Evolutionary conservation across 1,140 invertebrate species (phyloP).

Genomic region (Pogonomyrmex barbatus): DNA sequence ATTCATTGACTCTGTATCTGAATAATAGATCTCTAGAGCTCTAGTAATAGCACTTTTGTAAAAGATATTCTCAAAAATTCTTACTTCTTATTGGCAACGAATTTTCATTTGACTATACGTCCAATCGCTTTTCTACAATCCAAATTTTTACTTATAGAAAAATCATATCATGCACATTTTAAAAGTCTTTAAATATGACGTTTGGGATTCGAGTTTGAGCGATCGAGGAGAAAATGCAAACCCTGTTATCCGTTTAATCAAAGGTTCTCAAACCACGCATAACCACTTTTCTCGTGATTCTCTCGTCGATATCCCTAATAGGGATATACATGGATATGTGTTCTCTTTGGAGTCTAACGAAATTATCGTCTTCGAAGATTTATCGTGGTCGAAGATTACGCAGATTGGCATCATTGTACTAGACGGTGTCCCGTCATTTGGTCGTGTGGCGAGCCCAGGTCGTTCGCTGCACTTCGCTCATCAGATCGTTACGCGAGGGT

Average conservation of each 20-base stretch:
- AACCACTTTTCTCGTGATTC: slow-evolving; percentile 1
- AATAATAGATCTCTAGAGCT: not conserved
- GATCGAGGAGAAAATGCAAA: slow-evolving; percentile 54
- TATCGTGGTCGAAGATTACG: not conserved
- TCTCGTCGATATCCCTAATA: not conserved
- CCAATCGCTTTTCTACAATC: not conserved
- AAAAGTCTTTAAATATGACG: not conserved
- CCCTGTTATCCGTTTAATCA: slow-evolving; percentile 43
- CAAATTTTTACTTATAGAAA: not conserved
- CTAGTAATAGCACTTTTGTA: not conserved
- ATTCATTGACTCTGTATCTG: slow-evolving; percentile 35
- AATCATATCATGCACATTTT: not conserved
- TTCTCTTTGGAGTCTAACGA: slow-evolving; percentile 16
- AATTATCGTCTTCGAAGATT: not conserved
- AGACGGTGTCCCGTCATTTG: slow-evolving; percentile 87
- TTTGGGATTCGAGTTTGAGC: slow-evolving; percentile 10
- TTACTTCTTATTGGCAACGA: slow-evolving; percentile 14
- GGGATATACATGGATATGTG: not conserved
- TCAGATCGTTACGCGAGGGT: slow-evolving; percentile 92
- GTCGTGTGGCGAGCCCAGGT: slow-evolving; percentile 95
- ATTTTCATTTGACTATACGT: slow-evolving; percentile 1
- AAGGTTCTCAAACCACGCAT: slow-evolving; percentile 22
- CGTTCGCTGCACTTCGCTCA: slow-evolving; percentile 92
- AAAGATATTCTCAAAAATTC: slow-evolving; percentile 36
- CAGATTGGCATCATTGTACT: not conserved